These are phyloP conservation scores for Arnoldichthys spilopterus DNA, from an alignment of 2,797 vertebrate species.

Conservation along the genomic window DNA sequence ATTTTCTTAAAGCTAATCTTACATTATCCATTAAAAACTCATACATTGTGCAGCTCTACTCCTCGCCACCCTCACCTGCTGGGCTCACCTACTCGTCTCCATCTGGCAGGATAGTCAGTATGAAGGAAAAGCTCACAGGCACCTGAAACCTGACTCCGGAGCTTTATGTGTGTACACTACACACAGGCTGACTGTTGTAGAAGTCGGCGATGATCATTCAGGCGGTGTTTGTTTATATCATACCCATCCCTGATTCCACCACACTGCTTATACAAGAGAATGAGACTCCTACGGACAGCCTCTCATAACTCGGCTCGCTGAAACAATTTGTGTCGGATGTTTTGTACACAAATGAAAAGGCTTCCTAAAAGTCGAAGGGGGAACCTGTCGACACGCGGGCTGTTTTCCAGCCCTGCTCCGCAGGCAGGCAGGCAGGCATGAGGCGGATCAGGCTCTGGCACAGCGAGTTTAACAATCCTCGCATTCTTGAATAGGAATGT, in stretches of 20 bases:
- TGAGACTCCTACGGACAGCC: constrained; percentile 46
- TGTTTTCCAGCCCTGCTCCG: constrained; percentile 50
- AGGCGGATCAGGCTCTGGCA: constrained; percentile 64
- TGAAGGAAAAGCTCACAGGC: constrained; percentile 45
- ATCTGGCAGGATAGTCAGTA: constrained; percentile 15
- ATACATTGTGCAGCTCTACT: neutral
- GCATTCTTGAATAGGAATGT: constrained; percentile 79
- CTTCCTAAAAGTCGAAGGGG: constrained; percentile 50
- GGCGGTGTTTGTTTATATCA: constrained; percentile 63
- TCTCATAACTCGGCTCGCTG: constrained; percentile 49
- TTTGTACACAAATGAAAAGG: constrained; percentile 58
- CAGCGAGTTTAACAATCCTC: constrained; percentile 69
- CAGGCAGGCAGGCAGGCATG: constrained; percentile 47
- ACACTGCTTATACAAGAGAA: constrained; percentile 55
- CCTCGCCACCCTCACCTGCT: constrained; percentile 14
- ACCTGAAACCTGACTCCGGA: constrained; percentile 61
- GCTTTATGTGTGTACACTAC: constrained; percentile 67
- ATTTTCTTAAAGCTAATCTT: neutral
- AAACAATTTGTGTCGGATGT: constrained; percentile 58
- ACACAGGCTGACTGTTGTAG: constrained; percentile 64
- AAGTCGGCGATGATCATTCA: constrained; percentile 56
- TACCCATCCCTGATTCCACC: constrained; percentile 52
- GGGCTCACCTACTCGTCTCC: neutral
- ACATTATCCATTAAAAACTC: neutral
- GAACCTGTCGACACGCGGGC: constrained; percentile 59